Evolutionary conservation across 2,113 vertebrate genomes (phyloP), one percentile per base, ranked within the genome.

Genomic region (Rhabdomys dilectus): DNA sequence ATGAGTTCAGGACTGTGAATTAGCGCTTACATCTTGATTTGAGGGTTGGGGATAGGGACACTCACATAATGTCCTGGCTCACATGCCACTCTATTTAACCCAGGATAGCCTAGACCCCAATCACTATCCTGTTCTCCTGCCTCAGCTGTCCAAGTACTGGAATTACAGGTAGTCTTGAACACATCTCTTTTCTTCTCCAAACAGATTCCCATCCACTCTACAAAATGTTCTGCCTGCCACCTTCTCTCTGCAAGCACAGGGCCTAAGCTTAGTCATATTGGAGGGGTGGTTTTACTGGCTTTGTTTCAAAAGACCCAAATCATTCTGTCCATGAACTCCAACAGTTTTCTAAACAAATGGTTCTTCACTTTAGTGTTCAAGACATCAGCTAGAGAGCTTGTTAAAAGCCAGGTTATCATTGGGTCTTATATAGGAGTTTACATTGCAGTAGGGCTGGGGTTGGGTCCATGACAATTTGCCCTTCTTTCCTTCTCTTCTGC

Each of bases 1-100:
- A 66, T 53, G 62, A 82, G 81, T 84, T 76, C 56, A 68, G 68
- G 95, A 85, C 80, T 70, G 34, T 92, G 62, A 24, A 53, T 92
- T 75, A 22, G 15, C 64, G 39, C 36, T 82, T 82, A 82, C 5
- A 16, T 58, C 36, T 58, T 81, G 34, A 56, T 22, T 56, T 53
- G 34, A 34, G 21, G 13, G 7, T 3, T 77, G n/a, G 72, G 13
- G 13, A 4, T 8, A 24, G 24, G 11, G n/a, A 31, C 39, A 62
- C 24, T 42, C 80, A 84, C 56, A 31, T 45, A 29, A 42, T 42
- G 13, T 29, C 34, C 39, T 31, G 39, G 81, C 81, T 85, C 3
- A 6, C 24, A 39, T 62, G 26, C 13, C 42, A 17, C 56, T 42
- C 77, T 36, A 2, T 48, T 45, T 86, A 86, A 15, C 62, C 39